Evolutionary conservation across 2,797 vertebrate genomes (phyloP).

Genomic region (Syndactyla subalaris): DNA sequence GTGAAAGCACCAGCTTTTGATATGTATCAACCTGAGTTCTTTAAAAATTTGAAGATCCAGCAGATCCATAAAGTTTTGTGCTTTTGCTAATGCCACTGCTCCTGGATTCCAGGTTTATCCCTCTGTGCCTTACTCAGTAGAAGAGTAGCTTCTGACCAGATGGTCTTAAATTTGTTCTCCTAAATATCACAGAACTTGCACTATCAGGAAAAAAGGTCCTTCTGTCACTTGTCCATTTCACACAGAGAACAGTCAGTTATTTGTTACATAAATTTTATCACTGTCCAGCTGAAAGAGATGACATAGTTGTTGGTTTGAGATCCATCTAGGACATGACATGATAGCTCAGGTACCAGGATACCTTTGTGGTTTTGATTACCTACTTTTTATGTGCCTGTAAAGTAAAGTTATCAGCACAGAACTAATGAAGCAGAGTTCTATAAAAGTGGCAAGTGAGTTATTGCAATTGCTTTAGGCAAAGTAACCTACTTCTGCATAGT

Average conservation of each 20-base stretch:
- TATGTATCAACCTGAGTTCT: not conserved
- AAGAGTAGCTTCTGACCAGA: not conserved
- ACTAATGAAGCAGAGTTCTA: conserved; percentile 29
- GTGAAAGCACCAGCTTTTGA: not conserved
- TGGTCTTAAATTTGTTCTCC: not conserved
- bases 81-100: not conserved
- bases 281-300: not conserved
- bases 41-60: not conserved
- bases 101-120: not conserved
- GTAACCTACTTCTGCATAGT: conserved; percentile 15
- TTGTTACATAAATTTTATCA: not conserved
- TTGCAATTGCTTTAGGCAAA: not conserved
- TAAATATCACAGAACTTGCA: not conserved
- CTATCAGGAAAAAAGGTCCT: not conserved
- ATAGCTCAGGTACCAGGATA: not conserved
- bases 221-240: not conserved
- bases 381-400: not conserved
- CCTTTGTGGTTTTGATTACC: conserved; percentile 35
- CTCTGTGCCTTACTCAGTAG: not conserved
- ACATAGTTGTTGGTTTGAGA: not conserved
- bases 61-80: not conserved
- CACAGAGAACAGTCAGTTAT: not conserved
- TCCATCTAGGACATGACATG: not conserved
- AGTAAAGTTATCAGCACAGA: conserved; percentile 30
- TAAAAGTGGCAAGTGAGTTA: not conserved